Evolutionary conservation across 2,888 invertebrate species (phyloP), one percentile per base, ranked within the genome.

Genomic region (Nasonia oneida): DNA sequence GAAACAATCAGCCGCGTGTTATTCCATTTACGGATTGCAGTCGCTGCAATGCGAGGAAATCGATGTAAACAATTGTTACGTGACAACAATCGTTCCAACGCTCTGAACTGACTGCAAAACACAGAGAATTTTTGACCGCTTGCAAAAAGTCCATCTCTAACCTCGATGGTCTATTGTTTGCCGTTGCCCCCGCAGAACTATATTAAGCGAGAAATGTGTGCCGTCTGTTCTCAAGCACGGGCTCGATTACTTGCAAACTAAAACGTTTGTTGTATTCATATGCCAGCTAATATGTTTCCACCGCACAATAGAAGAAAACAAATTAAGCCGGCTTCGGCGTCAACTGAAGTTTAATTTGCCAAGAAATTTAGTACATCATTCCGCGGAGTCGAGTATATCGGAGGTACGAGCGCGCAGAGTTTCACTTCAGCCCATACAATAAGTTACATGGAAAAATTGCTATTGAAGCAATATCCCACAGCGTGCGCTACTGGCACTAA

Each of bases 381-480:
- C 37, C 64, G 14, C 53, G 14, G 47, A 37, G 8, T 37, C 29
- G 64, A 47, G 74, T 75, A 81, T 75, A 81, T 67, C 50, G 64
- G 8, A 74, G 57, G 33, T 12, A 33, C 47, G 4, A 76, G 10
- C 37, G 10, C 14, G 18, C 23, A 37, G 29, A 70, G 53, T 14
- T 53, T 23, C 15, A 74, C 61, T 47, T 47, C 14, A 37, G 3
- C 14, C 15, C 14, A 18, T 57, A 57, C 33, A 42, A 61, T 39
- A 1, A 29, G 39, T 23, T 70, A 70, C 67, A n/a, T 76, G 37
- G 70, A 29, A 53, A 70, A 64, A 82, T 75, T 23, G 23, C 23
- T 23, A 23, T 23, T 23, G 23, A 23, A 23, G 70, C 37, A 82
- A 82, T 82, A 82, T 82, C 74, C 61, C 15, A 2, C 10, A 61